Evolutionary conservation across 2,113 vertebrate species (phyloP), one percentile per base, ranked within the genome.

Genomic region (Lepisosteus osseus): DNA sequence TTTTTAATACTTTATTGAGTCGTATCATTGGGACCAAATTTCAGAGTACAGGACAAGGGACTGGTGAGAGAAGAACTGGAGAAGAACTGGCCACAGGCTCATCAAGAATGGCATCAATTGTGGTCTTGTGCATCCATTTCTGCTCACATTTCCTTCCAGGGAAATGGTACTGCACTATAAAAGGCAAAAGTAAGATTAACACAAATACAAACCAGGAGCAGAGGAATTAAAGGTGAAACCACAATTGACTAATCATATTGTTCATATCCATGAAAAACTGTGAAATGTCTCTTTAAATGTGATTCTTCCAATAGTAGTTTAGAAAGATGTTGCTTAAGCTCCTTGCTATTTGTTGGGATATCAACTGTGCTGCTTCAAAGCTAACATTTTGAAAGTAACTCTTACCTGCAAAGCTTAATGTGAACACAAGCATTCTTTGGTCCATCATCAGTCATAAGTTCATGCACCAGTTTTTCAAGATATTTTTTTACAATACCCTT

Each of bases 331-430:
- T 15, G 13, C 57, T n/a, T 12, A 61, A 61, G 6, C 4, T 15
- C 57, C 17, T 61, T 61, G 3, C 13, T 61, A 2, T 61, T n/a
- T 12, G 14, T n/a, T n/a, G 57, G 12, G 12, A 61, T 5, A 61
- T 61, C 13, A 5, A 12, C 57, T 5, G 57, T 13, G 57, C 12
- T 61, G 57, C 13, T 61, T 9, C 57, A 61, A 15, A n/a, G 57
- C 57, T 61, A 13, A 4, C 5, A n/a, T 13, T 14, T 61, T 29
- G 17, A 63, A 63, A 63, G 15, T 29, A 63, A 29, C 29, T 8
- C 40, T 54, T 45, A 67, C 61, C 62, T 47, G 44, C 74, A 75
- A 56, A 75, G 17, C 3, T 54, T 42, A 13, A 62, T 15, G 40
- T 67, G 43, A 12, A 41, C 12, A 59, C 74, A 75, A n/a, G 45